Base-by-base conservation (phyloP, 2,113 vertebrate species). In the Esox niger region DNA sequence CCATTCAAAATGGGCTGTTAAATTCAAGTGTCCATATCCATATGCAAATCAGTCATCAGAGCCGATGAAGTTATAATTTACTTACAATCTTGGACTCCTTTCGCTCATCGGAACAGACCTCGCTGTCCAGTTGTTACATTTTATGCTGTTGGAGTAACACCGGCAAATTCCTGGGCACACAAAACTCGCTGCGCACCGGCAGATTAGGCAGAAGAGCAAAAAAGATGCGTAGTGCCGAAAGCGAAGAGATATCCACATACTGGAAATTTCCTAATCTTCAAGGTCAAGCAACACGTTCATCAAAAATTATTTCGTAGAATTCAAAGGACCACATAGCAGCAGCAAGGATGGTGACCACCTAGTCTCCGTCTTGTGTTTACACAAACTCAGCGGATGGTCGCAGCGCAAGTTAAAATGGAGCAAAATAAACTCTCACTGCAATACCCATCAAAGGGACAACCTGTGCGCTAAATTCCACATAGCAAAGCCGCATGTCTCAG, bases 91-190 rank as follows among this genome's bases (percentile, higher is more conserved):
- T 32, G 13, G 55, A 9, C 67, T 13, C 35, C 56, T 71, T 60
- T 75, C 63, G 10, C 55, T 55, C 59, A 33, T 25, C 21, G 11
- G 38, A 62, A 52, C 58, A 2, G 72, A 67, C 2, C 52, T 58
- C 17, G 85, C 76, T 17, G 76, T 82, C 43, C 57, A 25, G 15
- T 71, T 63, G 63, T 68, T 80, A 63, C 81, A 84, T 73, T 54
- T 77, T 67, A 85, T 78, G 17, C 62, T 47, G 33, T 58, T 60
- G 54, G 65, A 27, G 23, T 46, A 76, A 49, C 85, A 87, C 9
- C 64, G 49, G 66, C 85, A 87, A 68, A 83, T 79, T 21, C 64
- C 61, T n/a, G 79, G 84, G n/a, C 85, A 84, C 26, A 25, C 38
- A 29, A 82, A 83, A 25, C 55, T 57, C 2, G 46, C 35, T 2